phyloP scores from a whole-genome alignment of 2,113 vertebrate genomes.

The Strigops habroptila region DNA sequence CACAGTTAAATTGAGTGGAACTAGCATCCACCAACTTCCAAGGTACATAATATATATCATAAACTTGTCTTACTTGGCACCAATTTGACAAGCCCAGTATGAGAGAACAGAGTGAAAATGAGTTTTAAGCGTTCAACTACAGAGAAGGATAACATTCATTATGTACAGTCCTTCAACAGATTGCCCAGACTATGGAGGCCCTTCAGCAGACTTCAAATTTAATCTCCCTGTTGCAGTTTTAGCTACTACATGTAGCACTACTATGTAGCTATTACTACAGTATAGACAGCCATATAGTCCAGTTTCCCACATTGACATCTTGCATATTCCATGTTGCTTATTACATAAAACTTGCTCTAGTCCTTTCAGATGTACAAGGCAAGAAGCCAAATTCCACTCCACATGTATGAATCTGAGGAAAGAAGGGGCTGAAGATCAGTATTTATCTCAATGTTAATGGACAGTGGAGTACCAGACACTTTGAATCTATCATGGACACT shows the following conservation, averaged over 20 bases:
- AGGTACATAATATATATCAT: conserved; percentile 52
- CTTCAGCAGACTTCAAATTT: conserved; percentile 18
- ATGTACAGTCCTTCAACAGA: conserved; percentile 26
- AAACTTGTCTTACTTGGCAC: conserved; percentile 59
- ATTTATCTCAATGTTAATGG: neutral
- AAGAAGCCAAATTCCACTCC: neutral
- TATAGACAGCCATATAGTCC: neutral
- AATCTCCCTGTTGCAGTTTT: neutral
- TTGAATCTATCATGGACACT: neutral
- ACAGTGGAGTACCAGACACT: neutral
- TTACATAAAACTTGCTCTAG: neutral
- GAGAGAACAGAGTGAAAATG: conserved; percentile 55
- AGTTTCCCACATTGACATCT: neutral
- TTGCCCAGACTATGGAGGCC: conserved; percentile 40
- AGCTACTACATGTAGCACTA: neutral
- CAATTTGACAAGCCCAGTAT: conserved; percentile 52
- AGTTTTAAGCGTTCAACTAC: conserved; percentile 38
- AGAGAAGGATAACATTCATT: conserved; percentile 40
- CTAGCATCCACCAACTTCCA: conserved; percentile 54
- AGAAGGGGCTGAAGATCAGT: neutral
- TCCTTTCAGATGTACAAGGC: neutral
- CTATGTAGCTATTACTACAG: neutral
- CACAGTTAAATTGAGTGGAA: conserved; percentile 70
- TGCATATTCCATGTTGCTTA: neutral
- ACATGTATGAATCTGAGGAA: neutral